Percentiles rank a stretch among this genome's conserved stretches.
These are phyloP conservation scores for Limonius californicus DNA, from an alignment of 1,140 invertebrate species.

Conservation along the genomic window DNA sequence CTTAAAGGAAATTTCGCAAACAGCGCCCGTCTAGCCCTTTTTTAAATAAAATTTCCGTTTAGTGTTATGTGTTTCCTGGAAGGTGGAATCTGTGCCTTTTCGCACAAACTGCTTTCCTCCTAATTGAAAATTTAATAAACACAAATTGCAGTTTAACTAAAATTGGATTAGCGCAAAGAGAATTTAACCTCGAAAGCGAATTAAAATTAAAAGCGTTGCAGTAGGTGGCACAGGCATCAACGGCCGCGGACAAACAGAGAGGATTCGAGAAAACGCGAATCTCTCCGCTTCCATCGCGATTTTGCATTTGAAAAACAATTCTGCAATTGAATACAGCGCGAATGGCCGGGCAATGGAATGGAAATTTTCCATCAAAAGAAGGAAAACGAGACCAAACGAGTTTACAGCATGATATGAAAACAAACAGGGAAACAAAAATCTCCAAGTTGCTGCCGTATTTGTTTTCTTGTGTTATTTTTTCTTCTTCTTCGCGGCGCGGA, in stretches of 20 bases:
- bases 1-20: not conserved
- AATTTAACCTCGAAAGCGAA: too few relatives aligned
- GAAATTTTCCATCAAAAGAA: slow-evolving; percentile 2
- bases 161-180: not conserved
- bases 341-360: not conserved
- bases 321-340: not conserved
- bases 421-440: slow-evolving; percentile 2
- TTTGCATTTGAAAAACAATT: slow-evolving; percentile 1
- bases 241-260: too few relatives aligned
- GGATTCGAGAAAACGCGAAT: not conserved
- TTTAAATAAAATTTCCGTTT: too few relatives aligned
- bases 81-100: too few relatives aligned
- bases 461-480: not conserved
- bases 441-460: not conserved
- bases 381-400: slow-evolving; percentile 2
- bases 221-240: too few relatives aligned
- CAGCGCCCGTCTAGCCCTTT: too few relatives aligned
- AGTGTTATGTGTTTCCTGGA: too few relatives aligned
- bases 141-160: not conserved
- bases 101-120: too few relatives aligned
- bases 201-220: too few relatives aligned
- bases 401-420: slow-evolving; percentile 3
- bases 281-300: not conserved
- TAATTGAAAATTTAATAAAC: not conserved
- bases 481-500: too few relatives aligned